Base-by-base conservation (phyloP, 2,113 vertebrate species). In the Corythaeola cristata region DNA sequence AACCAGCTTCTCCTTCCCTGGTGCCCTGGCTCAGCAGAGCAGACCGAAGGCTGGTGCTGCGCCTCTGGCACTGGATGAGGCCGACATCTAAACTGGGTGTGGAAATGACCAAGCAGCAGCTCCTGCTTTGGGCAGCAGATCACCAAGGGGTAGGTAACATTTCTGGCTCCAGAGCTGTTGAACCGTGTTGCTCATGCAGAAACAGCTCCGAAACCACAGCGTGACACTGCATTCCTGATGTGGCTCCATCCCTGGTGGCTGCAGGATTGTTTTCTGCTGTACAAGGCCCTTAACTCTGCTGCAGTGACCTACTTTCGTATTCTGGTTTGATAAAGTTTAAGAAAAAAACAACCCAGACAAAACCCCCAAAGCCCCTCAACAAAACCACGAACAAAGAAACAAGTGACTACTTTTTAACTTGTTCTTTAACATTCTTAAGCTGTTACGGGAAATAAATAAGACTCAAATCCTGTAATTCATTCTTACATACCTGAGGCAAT, bases 381-480 rank as follows among this genome's bases (percentile, higher is more conserved):
- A 88, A 92, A 64, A 53, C 15, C 53, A 14, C 0, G 2, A 76
- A 79, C 56, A 92, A 96, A 92, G 67, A n/a, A 67, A 45, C 33
- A 22, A 92, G 52, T 22, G 39, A 68, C 87, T 37, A 39, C 64
- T 78, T 85, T 67, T 73, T 28, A 72, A 66, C 44, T 81, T 2
- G 16, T 66, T 73, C 64, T 90, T 93, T 76, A 73, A 28, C 12
- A 7, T 58, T 78, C 79, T 78, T 92, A 86, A 97, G 74, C 53
- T 78, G 50, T 63, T 96, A 35, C 28, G 28, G 80, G 85, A 88
- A 92, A 92, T 69, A 92, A 88, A 72, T 79, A 91, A 71, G 56
- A 33, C 59, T 62, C 73, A 82, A 94, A 85, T 93, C 71, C 82
- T 60, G 62, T 67, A 91, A 96, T 78, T 96, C 82, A 85, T 87